Base-by-base conservation (phyloP, 2,888 invertebrate genomes). In the Drosophila infuscata region DNA sequence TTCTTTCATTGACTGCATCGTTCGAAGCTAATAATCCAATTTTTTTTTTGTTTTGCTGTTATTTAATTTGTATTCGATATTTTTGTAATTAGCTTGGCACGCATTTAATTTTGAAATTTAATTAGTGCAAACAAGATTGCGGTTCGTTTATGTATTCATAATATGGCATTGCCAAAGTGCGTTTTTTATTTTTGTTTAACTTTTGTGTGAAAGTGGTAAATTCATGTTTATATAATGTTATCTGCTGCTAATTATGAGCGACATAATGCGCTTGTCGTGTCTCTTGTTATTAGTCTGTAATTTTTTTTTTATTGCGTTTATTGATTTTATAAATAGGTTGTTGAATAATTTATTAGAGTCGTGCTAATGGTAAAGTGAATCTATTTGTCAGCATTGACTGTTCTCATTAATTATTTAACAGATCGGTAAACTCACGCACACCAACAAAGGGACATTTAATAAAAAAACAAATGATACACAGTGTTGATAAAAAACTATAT, bases 31-130 rank as follows among this genome's bases (percentile, higher is more conserved):
- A 86, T 84, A 81, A 81, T 70, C 35, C 63, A 73, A 65, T 9
- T 4, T 25, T 48, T 38, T 12, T 30, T 0, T 2, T 8, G 7
- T 4, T 11, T 48, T 51, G 30, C 11, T 35, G 36, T 17, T 65
- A 57, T 60, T 83, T 8, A 2, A 15, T 25, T 77, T 63, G 33
- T 65, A 30, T 76, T 76, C 38, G 52, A 74, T 74, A 81, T 74
- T 81, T 75, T 74, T 75, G 66, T 87, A 84, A 87, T 85, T 87
- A 81, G 87, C 83, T 78, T 63, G 83, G 78, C 73, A 76, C 73
- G 73, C 67, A 63, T 85, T 80, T 74, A 83, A 83, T 78, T 83
- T 85, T 57, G 58, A 78, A 83, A 86, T 87, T 85, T 87, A 87
- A 86, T 86, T 86, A 85, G 80, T 70, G 58, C 73, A 78, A 83